Evolutionary conservation across 2,888 invertebrate genomes (phyloP).

Genomic region (Choristoneura rosaceana): DNA sequence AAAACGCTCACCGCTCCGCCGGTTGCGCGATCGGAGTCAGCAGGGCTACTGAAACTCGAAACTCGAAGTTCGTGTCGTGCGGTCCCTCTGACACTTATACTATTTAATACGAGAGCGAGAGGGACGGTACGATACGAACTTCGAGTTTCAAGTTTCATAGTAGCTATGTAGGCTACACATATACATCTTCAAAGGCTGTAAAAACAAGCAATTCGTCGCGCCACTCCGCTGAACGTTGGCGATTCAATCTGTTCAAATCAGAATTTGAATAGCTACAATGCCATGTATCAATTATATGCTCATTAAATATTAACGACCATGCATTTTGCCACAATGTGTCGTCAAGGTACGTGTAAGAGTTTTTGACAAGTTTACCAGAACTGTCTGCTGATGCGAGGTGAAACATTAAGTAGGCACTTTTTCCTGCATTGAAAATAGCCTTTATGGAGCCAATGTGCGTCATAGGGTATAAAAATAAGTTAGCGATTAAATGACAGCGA

Average conservation of each 20-base stretch:
- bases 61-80: too few relatives aligned
- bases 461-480: neutral
- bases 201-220: constrained; percentile 34
- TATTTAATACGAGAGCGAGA: too few relatives aligned
- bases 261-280: constrained; percentile 35
- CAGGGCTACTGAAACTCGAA: too few relatives aligned
- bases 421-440: neutral
- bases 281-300: constrained; percentile 37
- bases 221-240: constrained; percentile 2
- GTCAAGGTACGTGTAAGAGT: constrained; percentile 18
- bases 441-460: constrained; percentile 13
- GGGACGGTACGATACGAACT: too few relatives aligned
- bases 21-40: too few relatives aligned
- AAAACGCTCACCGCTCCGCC: too few relatives aligned
- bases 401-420: constrained; percentile 6
- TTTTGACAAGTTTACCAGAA: constrained; percentile 22
- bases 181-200: constrained; percentile 6
- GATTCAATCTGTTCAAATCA: constrained; percentile 39
- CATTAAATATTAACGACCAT: constrained; percentile 35
- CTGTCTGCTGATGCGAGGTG: neutral
- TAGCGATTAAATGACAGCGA: constrained; percentile 10
- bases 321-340: constrained; percentile 26
- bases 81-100: too few relatives aligned
- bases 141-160: too few relatives aligned
- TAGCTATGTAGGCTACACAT: neutral